These are phyloP conservation scores for Vandiemenella viatica DNA, from an alignment of 2,888 invertebrate genomes.

Conservation along the genomic window DNA sequence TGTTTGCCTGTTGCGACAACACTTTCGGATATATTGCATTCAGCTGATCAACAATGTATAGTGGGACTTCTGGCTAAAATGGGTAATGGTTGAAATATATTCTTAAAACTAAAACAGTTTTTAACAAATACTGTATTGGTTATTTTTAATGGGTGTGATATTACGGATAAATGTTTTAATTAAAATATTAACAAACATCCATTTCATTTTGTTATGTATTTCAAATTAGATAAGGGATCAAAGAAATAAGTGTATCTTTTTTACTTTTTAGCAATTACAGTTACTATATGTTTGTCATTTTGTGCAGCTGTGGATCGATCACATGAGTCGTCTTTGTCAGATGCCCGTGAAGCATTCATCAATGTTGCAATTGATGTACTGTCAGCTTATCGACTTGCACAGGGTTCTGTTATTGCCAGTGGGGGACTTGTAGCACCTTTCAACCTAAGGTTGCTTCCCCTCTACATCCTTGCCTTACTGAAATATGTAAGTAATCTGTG, in stretches of 20 bases:
- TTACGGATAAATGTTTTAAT: too few species aligned
- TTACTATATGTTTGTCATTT: too few species aligned
- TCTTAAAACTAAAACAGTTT: too few species aligned
- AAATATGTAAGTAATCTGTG: slow-evolving; percentile 60
- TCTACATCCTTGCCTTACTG: slow-evolving; percentile 76
- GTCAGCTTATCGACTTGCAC: slow-evolving; percentile 50
- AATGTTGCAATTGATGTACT: slow-evolving; percentile 88
- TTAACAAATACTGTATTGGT: too few species aligned
- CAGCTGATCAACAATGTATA: slow-evolving; percentile 88
- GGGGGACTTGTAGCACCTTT: slow-evolving; percentile 59
- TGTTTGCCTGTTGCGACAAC: slow-evolving; percentile 81
- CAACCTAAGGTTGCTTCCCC: slow-evolving; percentile 66
- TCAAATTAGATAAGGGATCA: too few species aligned
- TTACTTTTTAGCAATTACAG: too few species aligned
- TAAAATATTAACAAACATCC: too few species aligned
- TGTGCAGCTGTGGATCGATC: slow-evolving; percentile 76
- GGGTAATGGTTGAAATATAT: slow-evolving; percentile 40
- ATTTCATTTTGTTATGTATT: too few species aligned
- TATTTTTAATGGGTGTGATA: too few species aligned
- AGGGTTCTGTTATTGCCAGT: slow-evolving; percentile 37
- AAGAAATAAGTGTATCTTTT: too few species aligned
- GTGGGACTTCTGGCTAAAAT: slow-evolving; percentile 87
- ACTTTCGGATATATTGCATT: slow-evolving; percentile 69
- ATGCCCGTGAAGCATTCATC: slow-evolving; percentile 91
- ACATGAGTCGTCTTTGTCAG: slow-evolving; percentile 66